phyloP scores from a whole-genome alignment of 2,888 invertebrate species.

The Diplazon laetatorius region DNA sequence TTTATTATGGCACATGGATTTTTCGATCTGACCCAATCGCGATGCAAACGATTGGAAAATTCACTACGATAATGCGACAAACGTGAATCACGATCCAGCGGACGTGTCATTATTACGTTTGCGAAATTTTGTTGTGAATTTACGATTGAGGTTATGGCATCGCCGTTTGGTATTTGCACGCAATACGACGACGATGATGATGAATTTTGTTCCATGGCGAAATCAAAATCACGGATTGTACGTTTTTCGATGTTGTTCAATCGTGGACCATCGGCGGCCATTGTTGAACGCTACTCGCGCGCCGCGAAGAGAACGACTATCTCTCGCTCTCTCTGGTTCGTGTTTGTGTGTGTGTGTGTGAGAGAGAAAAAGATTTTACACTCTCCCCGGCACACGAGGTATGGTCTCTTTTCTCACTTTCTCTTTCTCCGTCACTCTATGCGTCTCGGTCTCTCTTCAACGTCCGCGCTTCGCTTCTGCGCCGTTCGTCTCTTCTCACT shows the following conservation, averaged over 20 bases:
- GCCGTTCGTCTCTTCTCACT: too few relatives aligned
- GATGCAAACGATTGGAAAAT: slow-evolving; percentile 63
- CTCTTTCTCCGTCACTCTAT: too few relatives aligned
- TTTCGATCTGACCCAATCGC: slow-evolving; percentile 67
- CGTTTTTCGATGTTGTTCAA: slow-evolving; percentile 58
- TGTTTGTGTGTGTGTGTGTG: too few relatives aligned
- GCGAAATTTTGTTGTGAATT: background rate
- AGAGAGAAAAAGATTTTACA: background rate
- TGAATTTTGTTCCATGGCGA: slow-evolving; percentile 28
- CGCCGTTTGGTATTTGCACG: slow-evolving; percentile 19
- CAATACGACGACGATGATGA: slow-evolving; percentile 16
- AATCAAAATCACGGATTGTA: slow-evolving; percentile 30
- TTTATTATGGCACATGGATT: slow-evolving; percentile 66
- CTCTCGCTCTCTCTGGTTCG: slow-evolving; percentile 21
- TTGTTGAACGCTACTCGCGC: slow-evolving; percentile 58
- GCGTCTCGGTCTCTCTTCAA: too few relatives aligned
- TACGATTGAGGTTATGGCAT: background rate
- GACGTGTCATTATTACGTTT: slow-evolving; percentile 45
- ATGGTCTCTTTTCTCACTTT: too few relatives aligned
- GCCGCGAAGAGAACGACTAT: slow-evolving; percentile 39
- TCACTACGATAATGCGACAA: slow-evolving; percentile 59
- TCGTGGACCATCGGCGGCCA: slow-evolving; percentile 64
- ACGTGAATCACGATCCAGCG: slow-evolving; percentile 51
- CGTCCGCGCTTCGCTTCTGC: too few relatives aligned
- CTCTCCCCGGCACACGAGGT: too few relatives aligned